Conservation (phyloP, 2,888 invertebrate genomes). For the Diaphora mendica region DNA sequence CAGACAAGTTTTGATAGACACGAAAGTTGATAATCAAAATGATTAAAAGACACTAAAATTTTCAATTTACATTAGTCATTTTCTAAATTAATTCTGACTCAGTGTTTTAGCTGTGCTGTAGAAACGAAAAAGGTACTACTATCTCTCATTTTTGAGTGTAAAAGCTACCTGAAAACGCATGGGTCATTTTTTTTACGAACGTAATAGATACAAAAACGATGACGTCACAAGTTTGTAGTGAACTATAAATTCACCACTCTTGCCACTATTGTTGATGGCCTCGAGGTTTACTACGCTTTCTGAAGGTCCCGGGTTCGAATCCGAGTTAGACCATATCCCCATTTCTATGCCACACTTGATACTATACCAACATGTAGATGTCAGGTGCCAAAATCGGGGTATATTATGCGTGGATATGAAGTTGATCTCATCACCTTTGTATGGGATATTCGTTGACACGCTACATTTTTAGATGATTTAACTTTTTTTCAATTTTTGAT, state of each 20-base stretch:
- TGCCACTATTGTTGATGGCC: constrained; percentile 37
- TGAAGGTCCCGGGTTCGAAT: constrained; percentile 64
- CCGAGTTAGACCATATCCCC: constrained; percentile 63
- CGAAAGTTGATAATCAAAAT: too few species aligned
- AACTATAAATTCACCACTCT: constrained; percentile 18
- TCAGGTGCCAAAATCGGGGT: constrained; percentile 79
- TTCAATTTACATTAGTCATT: too few species aligned
- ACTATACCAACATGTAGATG: constrained; percentile 74
- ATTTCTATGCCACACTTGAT: constrained; percentile 83
- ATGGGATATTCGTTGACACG: constrained; percentile 71
- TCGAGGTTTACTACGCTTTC: constrained; percentile 30
- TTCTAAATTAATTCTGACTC: not conserved
- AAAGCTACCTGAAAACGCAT: too few species aligned
- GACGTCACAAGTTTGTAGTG: constrained; percentile 7
- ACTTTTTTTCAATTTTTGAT: not conserved
- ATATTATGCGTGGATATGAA: constrained; percentile 74
- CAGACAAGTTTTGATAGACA: too few species aligned
- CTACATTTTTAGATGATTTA: constrained; percentile 58
- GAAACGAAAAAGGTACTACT: not conserved
- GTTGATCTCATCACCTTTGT: constrained; percentile 61
- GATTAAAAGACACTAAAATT: too few species aligned
- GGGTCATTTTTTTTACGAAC: not conserved
- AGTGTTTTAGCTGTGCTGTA: too few species aligned
- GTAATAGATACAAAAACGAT: not conserved
- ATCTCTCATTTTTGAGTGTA: too few species aligned